Percentiles rank a stretch among this genome's conserved stretches.
phyloP scores from a whole-genome alignment of 2,888 invertebrate species.

The Trichacis sp. region DNA sequence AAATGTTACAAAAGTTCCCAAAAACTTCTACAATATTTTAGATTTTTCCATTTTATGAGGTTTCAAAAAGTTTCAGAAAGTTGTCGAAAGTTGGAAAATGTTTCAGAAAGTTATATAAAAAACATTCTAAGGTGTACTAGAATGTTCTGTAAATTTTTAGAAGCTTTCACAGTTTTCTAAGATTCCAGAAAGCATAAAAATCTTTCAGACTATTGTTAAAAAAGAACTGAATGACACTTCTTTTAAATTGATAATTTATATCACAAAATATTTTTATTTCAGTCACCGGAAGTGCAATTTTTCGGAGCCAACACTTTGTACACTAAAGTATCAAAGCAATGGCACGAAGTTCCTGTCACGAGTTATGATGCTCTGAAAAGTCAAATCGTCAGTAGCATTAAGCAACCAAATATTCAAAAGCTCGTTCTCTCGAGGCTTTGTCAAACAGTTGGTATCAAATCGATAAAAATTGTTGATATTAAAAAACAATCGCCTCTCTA shows the following conservation, averaged over 20 bases:
- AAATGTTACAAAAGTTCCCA: no score
- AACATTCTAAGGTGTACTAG: no score
- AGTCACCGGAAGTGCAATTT: slow-evolving; percentile 92
- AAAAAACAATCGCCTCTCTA: not conserved
- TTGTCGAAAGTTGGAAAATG: no score
- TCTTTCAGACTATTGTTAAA: not conserved
- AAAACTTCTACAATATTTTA: no score
- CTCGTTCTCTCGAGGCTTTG: slow-evolving; percentile 88
- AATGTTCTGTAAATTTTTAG: no score
- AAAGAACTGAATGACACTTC: not conserved
- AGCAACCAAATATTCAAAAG: slow-evolving; percentile 85
- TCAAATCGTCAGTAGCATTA: slow-evolving; percentile 81
- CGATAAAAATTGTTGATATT: slow-evolving; percentile 4
- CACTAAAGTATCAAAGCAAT: slow-evolving; percentile 87
- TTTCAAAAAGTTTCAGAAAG: no score
- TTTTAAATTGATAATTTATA: not conserved
- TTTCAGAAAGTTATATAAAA: no score
- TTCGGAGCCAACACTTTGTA: slow-evolving; percentile 93
- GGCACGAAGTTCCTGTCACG: slow-evolving; percentile 86
- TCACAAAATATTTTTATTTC: slow-evolving; percentile 51
- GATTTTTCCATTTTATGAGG: no score
- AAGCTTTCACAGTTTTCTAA: not conserved
- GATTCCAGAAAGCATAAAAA: no score
- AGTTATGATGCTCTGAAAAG: slow-evolving; percentile 83
- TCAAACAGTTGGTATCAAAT: slow-evolving; percentile 79